Conservation (phyloP, 2,113 vertebrate species). For the Dipodomys stephensi region DNA sequence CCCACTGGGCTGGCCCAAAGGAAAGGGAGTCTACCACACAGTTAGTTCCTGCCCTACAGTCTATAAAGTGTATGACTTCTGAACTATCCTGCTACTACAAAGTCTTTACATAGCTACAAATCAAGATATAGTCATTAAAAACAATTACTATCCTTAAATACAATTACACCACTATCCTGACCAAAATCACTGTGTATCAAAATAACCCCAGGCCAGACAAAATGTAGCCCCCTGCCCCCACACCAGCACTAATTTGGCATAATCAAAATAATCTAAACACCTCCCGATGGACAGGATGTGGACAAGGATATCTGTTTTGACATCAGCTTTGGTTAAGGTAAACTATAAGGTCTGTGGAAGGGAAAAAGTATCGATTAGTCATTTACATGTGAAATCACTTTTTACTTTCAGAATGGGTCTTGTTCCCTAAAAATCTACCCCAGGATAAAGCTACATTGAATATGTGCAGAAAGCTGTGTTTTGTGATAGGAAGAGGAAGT, state of each 20-base stretch:
- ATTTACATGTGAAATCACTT: neutral
- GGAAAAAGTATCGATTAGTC: constrained; percentile 1
- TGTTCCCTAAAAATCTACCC: neutral
- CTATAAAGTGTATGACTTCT: neutral
- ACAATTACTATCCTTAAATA: constrained; percentile 12
- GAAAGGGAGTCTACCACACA: neutral
- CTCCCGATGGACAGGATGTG: neutral
- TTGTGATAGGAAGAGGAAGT: constrained; percentile 73
- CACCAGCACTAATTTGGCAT: neutral
- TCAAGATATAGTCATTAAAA: constrained; percentile 28
- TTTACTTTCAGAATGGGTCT: constrained; percentile 47
- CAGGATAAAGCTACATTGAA: neutral
- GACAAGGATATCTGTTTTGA: neutral
- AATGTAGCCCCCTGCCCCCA: neutral
- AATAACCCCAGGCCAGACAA: neutral
- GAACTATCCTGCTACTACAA: neutral
- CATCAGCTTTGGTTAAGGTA: neutral
- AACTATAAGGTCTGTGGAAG: neutral
- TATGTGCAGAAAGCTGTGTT: constrained; percentile 42
- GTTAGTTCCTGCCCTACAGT: neutral
- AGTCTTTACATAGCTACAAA: too few species aligned
- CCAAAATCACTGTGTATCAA: constrained; percentile 23
- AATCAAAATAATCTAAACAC: constrained; percentile 29
- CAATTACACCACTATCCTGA: constrained; percentile 19
- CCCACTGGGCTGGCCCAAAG: neutral